A percentile compares a stretch with the other conserved stretches of the same genome.
Conservation (phyloP, 2,888 invertebrate species). For the Cephus rjabovi region DNA sequence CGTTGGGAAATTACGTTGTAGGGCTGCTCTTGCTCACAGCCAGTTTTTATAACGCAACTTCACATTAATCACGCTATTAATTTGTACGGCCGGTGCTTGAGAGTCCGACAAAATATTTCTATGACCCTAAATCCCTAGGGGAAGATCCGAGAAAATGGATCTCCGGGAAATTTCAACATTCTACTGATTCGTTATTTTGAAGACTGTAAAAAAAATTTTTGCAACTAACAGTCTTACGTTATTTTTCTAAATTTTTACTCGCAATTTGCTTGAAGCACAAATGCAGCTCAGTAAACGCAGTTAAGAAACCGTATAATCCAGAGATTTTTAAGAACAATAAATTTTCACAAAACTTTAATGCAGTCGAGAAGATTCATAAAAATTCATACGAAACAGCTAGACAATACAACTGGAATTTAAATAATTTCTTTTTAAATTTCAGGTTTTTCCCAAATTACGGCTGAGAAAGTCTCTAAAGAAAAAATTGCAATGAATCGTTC, state of each 20-base stretch:
- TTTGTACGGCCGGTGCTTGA: slow-evolving; percentile 23
- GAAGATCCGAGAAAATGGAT: background rate
- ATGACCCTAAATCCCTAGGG: background rate
- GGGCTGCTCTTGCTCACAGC: background rate
- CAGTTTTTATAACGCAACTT: background rate
- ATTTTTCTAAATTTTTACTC: background rate
- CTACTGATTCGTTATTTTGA: background rate
- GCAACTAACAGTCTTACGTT: too few relatives aligned
- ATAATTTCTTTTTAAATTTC: too few relatives aligned
- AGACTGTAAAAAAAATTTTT: background rate
- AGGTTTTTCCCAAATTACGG: too few relatives aligned
- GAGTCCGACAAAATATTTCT: background rate
- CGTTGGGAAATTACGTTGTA: background rate
- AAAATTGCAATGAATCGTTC: background rate
- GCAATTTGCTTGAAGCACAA: background rate
- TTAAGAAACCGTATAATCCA: background rate
- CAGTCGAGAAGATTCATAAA: too few relatives aligned
- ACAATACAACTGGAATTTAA: too few relatives aligned
- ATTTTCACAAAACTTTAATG: too few relatives aligned
- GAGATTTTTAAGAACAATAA: background rate
- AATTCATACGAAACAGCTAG: too few relatives aligned
- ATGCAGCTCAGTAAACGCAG: background rate
- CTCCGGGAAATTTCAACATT: background rate
- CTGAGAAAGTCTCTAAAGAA: too few relatives aligned
- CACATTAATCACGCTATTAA: slow-evolving; percentile 42